Evolutionary conservation across 2,113 vertebrate species (phyloP), one percentile per base, ranked within the genome.

Genomic region (Callipepla squamata): DNA sequence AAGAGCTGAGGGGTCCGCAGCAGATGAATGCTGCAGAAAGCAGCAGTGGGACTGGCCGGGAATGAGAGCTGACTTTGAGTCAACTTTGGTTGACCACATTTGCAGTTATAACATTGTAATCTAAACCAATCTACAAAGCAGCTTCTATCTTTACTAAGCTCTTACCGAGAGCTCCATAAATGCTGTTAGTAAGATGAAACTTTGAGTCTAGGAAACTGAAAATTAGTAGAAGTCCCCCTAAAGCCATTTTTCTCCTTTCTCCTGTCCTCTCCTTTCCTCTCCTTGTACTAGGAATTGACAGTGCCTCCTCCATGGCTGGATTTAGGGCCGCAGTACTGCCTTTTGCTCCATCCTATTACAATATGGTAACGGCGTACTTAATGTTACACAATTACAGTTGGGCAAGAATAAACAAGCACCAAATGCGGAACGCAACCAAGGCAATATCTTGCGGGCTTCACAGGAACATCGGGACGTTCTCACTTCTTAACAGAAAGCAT

Each of bases 401-500:
- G 86, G 63, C 77, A 92, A 94, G 86, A 23, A 57, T 0, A 45
- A 70, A 53, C 80, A 90, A 75, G 66, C 45, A 69, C 55, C 23
- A 70, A 79, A 77, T 62, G 26, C 2, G 30, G 34, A 89, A 58
- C 34, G 57, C 19, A 28, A 57, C 18, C 28, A 80, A 93, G 26
- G 34, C 26, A 62, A 11, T 89, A 86, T 58, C 44, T 82, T 72
- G 45, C 0, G 11, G 72, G 51, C 51, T 91, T 89, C 20, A 57
- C 38, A 77, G 44, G 81, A 44, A 68, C 57, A 36, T 77, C 38
- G 36, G 76, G 68, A 72, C 51, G 55, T 85, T 92, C 68, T 86
- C 61, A 44, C 53, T 80, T 34, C 65, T 87, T 92, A 91, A 83
- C 87, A 75, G 75, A 44, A 87, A 80, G 80, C 25, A 68, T 36